A percentile compares a stretch with the other conserved stretches of the same genome.
These are phyloP conservation scores for Arvicanthis niloticus DNA, from an alignment of 2,113 vertebrate species.

Conservation along the genomic window DNA sequence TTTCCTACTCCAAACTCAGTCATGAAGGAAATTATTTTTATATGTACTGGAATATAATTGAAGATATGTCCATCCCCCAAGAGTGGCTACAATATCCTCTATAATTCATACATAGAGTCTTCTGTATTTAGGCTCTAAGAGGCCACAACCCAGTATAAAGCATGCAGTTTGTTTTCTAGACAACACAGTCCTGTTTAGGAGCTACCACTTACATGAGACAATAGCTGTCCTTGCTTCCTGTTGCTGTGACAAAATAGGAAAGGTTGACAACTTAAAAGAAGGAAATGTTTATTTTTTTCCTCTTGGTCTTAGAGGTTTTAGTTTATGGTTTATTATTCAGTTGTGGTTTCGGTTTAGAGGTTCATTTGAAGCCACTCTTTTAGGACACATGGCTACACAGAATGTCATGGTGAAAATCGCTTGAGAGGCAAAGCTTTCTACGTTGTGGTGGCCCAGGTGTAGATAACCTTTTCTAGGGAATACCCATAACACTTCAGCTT, in stretches of 20 bases:
- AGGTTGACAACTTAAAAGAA: neutral
- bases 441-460: neutral
- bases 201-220: neutral
- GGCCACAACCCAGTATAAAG: neutral
- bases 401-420: neutral
- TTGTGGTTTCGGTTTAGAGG: neutral
- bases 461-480: neutral
- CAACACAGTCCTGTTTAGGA: neutral
- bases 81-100: neutral
- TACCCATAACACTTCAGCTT: neutral
- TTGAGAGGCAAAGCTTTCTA: neutral
- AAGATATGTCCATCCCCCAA: neutral
- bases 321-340: neutral
- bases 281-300: neutral
- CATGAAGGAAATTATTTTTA: conserved; percentile 31
- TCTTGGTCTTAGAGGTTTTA: neutral
- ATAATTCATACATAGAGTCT: neutral
- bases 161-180: neutral
- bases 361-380: neutral
- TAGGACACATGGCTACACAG: neutral
- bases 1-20: conserved; percentile 12
- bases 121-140: neutral
- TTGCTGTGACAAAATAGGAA: neutral
- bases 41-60: neutral
- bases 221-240: neutral